Conservation (phyloP, 1,140 invertebrate genomes). For the Drosophila nasuta region DNA sequence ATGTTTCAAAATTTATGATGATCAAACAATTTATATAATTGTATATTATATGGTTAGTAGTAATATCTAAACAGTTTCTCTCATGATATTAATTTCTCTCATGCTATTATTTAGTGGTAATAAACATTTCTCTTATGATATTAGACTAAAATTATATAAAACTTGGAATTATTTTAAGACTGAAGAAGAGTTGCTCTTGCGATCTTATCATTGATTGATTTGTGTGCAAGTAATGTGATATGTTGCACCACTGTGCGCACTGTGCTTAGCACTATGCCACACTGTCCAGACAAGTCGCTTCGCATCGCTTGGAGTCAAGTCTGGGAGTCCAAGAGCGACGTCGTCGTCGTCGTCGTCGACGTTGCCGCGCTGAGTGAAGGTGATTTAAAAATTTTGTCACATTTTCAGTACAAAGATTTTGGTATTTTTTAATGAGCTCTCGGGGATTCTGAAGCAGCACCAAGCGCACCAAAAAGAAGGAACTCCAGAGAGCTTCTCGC, state of each 20-base stretch:
- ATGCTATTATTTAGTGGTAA: no score
- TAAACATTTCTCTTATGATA: no score
- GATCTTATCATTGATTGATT: background rate
- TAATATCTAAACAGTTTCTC: no score
- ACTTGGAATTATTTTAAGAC: background rate
- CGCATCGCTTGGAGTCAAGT: background rate
- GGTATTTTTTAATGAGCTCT: constrained; percentile 85
- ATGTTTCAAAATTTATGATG: no score
- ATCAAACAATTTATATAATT: no score
- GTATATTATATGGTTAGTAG: no score
- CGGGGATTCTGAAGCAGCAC: constrained; percentile 70
- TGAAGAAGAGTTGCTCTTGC: no score
- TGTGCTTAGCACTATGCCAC: constrained; percentile 1
- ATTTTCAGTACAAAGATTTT: constrained; percentile 85
- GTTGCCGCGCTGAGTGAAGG: constrained; percentile 68
- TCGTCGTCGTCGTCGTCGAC: constrained; percentile 26
- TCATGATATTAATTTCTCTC: no score
- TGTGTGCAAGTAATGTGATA: background rate
- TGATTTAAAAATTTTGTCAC: constrained; percentile 85
- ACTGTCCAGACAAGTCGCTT: constrained; percentile 19
- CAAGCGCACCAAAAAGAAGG: constrained; percentile 5
- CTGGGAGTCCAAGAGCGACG: constrained; percentile 12
- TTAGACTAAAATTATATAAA: no score
- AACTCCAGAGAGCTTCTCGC: constrained; percentile 5
- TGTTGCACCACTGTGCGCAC: constrained; percentile 8